Percentiles rank a stretch among this genome's conserved stretches.
Conservation (phyloP, 2,888 invertebrate genomes). For the Julus scanicus region DNA sequence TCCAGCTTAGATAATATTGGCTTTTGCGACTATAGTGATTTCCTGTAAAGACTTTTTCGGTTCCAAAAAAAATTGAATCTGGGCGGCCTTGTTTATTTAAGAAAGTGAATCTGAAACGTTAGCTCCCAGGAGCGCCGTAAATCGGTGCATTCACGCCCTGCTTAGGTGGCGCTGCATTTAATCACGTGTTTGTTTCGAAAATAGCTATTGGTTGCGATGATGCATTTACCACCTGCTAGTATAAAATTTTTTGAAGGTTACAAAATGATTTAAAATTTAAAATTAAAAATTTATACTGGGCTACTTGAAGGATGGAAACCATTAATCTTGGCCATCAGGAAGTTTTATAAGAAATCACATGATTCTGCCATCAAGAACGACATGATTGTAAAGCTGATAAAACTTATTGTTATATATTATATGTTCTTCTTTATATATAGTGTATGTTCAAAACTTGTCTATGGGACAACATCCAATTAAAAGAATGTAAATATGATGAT, state of each 20-base stretch:
- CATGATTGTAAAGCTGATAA: too few relatives aligned
- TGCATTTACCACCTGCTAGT: neutral
- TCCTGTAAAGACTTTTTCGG: constrained; percentile 24
- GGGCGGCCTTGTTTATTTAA: constrained; percentile 14
- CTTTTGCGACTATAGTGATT: constrained; percentile 33
- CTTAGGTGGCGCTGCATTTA: constrained; percentile 15
- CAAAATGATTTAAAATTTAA: too few relatives aligned
- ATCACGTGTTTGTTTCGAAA: neutral
- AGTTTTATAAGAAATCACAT: too few relatives aligned
- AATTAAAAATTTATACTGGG: too few relatives aligned
- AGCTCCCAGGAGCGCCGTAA: constrained; percentile 5
- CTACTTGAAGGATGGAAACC: too few relatives aligned
- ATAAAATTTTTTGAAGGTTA: neutral
- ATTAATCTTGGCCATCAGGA: too few relatives aligned
- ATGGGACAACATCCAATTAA: too few relatives aligned
- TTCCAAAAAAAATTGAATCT: neutral
- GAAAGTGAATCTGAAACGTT: constrained; percentile 25
- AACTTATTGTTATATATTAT: too few relatives aligned
- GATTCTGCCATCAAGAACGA: too few relatives aligned
- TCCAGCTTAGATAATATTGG: constrained; percentile 33
- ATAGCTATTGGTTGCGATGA: neutral
- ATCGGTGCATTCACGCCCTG: constrained; percentile 16
- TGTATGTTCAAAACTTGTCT: too few relatives aligned
- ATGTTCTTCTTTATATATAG: too few relatives aligned
- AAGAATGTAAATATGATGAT: too few relatives aligned